Evolutionary conservation across 2,797 vertebrate species (phyloP), one percentile per base, ranked within the genome.

Genomic region (Sparus aurata): DNA sequence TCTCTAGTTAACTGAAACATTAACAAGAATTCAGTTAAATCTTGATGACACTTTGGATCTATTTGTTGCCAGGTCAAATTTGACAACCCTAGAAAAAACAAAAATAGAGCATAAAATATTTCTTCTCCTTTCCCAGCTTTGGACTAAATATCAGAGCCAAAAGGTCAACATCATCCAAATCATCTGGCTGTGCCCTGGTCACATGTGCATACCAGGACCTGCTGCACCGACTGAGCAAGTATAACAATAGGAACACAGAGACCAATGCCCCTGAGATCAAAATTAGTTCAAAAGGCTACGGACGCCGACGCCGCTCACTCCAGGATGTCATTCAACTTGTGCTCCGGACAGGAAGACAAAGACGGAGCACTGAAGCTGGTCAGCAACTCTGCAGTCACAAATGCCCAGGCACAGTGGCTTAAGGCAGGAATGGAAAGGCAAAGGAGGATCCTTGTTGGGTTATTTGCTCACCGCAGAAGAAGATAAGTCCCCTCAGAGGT

Each of bases 131-230:
- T 65, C 57, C 1, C 79, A 90, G 87, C 53, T 46, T 46, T 12
- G 63, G 59, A 15, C 23, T 85, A 55, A 88, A 92, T 75, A 82
- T 92, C 89, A 94, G 96, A 85, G 89, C 92, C 73, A 95, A 93
- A 90, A 95, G 97, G 87, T 95, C 97, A 64, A 73, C 91, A 27
- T 88, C 92, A 10, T 65, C 87, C 73, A 83, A 93, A 67, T 77
- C 87, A 11, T 60, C 88, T 0, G 95, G 96, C 60, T 99, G 98
- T 82, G 82, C 87, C 30, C 94, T 99, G 10, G 90, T 95, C 66
- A 97, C 97, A 1, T 98, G 97, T 90, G 85, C 93, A 0, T 91
- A 96, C 80, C 96, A 97, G 10, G 95, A 97, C 49, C 87, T 98
- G 90, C 84, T 94, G n/a, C 86, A 97, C 65, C 84, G 86, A 57